A percentile compares a stretch with the other conserved stretches of the same genome.
Evolutionary conservation across 2,113 vertebrate genomes (phyloP).

Genomic region (Misgurnus anguillicaudatus): DNA sequence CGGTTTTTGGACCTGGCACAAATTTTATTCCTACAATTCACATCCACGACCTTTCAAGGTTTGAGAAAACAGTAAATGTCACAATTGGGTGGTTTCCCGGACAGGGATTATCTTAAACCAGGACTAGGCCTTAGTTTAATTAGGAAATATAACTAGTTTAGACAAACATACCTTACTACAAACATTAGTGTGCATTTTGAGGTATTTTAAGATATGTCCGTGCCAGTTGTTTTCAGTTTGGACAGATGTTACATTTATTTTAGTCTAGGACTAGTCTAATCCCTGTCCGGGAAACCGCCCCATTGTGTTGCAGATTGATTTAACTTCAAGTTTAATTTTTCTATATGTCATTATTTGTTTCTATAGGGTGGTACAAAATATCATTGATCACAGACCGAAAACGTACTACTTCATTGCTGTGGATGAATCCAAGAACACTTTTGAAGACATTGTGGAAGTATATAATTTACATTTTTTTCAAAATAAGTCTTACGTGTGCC

Average conservation of each 20-base stretch:
- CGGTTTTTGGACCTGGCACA: conserved; percentile 82
- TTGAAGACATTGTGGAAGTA: conserved; percentile 86
- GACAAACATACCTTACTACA: no score
- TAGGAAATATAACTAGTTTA: no score
- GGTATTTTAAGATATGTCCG: no score
- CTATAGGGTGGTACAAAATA: conserved; percentile 84
- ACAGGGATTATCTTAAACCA: no score
- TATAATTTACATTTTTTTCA: background rate
- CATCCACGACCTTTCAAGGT: conserved; percentile 86
- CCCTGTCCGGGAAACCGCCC: no score
- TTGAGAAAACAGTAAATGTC: conserved; percentile 49
- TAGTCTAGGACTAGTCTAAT: no score
- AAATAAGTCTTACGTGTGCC: no score
- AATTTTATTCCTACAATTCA: conserved; percentile 91
- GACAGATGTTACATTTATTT: no score
- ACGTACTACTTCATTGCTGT: conserved; percentile 84
- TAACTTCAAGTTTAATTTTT: background rate
- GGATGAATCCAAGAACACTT: conserved; percentile 80
- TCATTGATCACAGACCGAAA: conserved; percentile 80
- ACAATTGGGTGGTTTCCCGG: background rate
- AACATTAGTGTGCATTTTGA: no score
- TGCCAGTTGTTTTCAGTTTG: no score
- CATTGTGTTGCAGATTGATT: background rate
- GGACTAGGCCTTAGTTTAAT: no score
- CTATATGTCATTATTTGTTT: conserved; percentile 43